Evolutionary conservation across 2,888 invertebrate genomes (phyloP).

Genomic region (Lithodes maja): DNA sequence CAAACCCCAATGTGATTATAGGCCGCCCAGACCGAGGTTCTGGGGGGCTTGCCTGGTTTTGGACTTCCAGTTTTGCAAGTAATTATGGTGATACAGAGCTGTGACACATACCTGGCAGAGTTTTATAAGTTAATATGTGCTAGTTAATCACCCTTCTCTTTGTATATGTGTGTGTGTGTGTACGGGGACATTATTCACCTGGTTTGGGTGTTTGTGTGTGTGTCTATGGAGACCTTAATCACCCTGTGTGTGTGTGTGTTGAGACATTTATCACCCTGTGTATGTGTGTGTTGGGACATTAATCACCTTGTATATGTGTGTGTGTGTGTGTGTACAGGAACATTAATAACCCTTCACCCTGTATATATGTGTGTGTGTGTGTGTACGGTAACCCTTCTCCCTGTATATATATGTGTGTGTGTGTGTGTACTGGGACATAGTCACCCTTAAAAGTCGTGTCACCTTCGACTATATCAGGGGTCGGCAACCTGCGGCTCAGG

Average conservation of each 20-base stretch:
- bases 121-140: background rate
- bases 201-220: background rate
- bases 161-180: background rate
- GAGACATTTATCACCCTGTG: background rate
- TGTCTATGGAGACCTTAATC: background rate
- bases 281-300: background rate
- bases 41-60: constrained; percentile 20
- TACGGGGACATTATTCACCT: background rate
- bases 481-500: no score
- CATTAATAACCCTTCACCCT: background rate
- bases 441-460: no score
- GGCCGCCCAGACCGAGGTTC: background rate
- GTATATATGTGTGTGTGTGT: background rate
- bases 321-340: background rate
- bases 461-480: no score
- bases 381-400: no score
- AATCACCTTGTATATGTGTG: background rate
- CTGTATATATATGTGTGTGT: no score
- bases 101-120: constrained; percentile 16
- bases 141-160: no score
- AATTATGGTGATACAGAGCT: constrained; percentile 29
- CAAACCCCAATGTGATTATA: background rate
- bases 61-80: constrained; percentile 33
- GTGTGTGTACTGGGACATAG: no score
- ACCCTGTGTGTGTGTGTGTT: background rate